Percentiles rank a stretch among this genome's conserved stretches.
phyloP scores from a whole-genome alignment of 2,797 vertebrate species.

The Ceryle rudis region DNA sequence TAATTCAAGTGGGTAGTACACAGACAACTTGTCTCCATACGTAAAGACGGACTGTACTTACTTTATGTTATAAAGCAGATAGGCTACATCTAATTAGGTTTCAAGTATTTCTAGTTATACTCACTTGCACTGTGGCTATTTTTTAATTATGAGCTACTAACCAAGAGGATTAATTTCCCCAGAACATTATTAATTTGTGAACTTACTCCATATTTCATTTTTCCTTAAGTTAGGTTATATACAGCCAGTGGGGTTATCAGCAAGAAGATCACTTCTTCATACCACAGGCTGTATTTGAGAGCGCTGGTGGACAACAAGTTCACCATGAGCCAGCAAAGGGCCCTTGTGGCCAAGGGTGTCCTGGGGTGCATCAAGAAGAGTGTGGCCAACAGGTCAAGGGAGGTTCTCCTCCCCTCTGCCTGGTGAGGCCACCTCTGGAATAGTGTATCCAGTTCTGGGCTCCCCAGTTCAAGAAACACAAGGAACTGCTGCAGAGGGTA shows the following conservation, averaged over 20 bases:
- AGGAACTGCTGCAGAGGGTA: too few relatives aligned
- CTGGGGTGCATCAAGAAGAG: too few relatives aligned
- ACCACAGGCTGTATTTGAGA: not conserved
- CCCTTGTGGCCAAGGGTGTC: too few relatives aligned
- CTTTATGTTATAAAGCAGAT: not conserved
- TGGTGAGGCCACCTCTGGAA: too few relatives aligned
- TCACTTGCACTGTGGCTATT: not conserved
- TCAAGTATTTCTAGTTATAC: not conserved
- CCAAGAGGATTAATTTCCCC: not conserved
- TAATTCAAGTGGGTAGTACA: not conserved
- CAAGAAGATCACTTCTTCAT: not conserved
- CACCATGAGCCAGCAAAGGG: too few relatives aligned
- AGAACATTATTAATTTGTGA: not conserved
- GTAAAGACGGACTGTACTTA: not conserved
- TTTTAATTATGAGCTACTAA: conserved; percentile 33
- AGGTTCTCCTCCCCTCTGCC: too few relatives aligned
- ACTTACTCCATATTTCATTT: not conserved
- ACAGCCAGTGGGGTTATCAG: not conserved
- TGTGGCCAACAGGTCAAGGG: too few relatives aligned
- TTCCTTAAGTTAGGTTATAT: not conserved
- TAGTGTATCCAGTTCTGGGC: too few relatives aligned
- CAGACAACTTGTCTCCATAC: not conserved
- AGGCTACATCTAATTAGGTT: not conserved
- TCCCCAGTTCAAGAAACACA: too few relatives aligned
- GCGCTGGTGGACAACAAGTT: too few relatives aligned